Base-by-base conservation (phyloP, 2,888 invertebrate genomes). In the Philereme transversata region DNA sequence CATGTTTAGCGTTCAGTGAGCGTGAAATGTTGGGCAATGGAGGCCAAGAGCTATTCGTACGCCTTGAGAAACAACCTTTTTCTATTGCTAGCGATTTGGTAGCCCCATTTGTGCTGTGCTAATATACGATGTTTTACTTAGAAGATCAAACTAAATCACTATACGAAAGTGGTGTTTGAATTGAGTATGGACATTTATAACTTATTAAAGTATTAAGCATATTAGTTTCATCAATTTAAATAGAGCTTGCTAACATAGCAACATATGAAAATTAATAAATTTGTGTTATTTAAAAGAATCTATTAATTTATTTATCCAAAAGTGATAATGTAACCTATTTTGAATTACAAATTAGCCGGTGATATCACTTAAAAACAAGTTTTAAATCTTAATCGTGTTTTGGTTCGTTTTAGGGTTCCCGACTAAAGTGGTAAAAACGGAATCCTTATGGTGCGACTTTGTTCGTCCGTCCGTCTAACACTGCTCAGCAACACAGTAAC, bases 11-110 rank as follows among this genome's bases (percentile, higher is more conserved):
- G 74, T 57, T 65, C 79, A 78, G 65, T 46, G 69, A 80, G 76
- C 84, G 82, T 84, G 79, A 84, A 80, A 79, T 76, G 62, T 84
- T 83, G 79, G 58, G 82, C 75, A 84, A 84, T 68, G 65, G 62
- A 62, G 69, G 68, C 63, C 74, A 72, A 77, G 77, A 76, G 65
- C 77, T 72, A 56, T 74, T 70, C 72, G 71, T 75, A 54, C 53
- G 41, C 57, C 64, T 64, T 64, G 51, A 62, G 59, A 62, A 55
- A 64, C 51, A 43, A 49, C 35, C 41, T 38, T 51, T 65, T 53
- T 50, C 40, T 41, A 5, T 50, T 33, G 7, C 9, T 38, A 43
- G 8, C 54, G 46, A 50, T 53, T 56, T 56, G 10, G 34, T 41
- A 38, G 36, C 5, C 7, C 5, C 5, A 38, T 38, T 38, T 41